Percentiles rank a stretch among this genome's conserved stretches.
Conservation (phyloP, 2,113 vertebrate genomes). For the Phycodurus eques region DNA sequence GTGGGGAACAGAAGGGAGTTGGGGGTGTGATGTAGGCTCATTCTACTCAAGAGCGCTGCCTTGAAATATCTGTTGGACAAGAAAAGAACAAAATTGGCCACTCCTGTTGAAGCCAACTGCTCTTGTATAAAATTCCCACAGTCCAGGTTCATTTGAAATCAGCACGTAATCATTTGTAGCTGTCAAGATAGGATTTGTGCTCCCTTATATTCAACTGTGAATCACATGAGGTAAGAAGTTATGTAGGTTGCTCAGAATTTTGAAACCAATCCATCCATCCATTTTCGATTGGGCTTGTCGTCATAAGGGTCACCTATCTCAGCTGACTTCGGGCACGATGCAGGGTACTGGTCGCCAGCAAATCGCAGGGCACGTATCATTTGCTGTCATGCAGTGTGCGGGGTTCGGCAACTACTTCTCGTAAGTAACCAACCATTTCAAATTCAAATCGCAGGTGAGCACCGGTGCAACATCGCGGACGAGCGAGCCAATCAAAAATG, state of each 20-base stretch:
- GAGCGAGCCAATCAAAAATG: no score
- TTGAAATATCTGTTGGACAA: slow-evolving; percentile 47
- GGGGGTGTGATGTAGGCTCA: slow-evolving; percentile 59
- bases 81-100: slow-evolving; percentile 29
- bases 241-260: background rate
- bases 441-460: no score
- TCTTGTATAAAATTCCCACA: background rate
- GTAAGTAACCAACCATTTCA: no score
- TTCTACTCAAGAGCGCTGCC: slow-evolving; percentile 50
- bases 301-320: no score
- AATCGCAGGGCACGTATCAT: no score
- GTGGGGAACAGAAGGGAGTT: slow-evolving; percentile 24
- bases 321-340: no score
- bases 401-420: no score
- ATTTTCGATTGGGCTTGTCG: no score
- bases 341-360: no score
- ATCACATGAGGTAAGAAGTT: background rate
- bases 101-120: background rate
- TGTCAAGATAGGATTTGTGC: background rate
- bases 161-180: background rate
- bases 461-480: no score
- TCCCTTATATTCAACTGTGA: background rate
- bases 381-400: no score
- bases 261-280: no score
- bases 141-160: background rate